phyloP scores from a whole-genome alignment of 2,113 vertebrate genomes.

The Prunella fulvescens region DNA sequence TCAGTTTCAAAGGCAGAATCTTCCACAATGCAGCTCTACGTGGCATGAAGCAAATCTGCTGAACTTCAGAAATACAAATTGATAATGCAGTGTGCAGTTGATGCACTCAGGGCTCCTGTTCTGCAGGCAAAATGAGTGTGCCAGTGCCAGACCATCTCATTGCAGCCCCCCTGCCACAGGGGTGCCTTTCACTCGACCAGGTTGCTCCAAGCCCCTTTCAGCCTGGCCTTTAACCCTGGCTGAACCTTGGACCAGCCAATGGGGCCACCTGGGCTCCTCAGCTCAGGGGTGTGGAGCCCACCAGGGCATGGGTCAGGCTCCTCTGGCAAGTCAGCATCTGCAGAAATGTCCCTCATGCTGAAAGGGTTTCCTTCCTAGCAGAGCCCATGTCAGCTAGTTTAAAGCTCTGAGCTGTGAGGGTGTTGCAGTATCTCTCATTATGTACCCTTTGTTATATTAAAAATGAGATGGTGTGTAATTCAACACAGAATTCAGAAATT shows the following conservation, averaged over 20 bases:
- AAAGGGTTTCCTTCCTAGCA: neutral
- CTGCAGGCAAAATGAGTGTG: neutral
- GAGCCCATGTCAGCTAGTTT: neutral
- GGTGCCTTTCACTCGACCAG: neutral
- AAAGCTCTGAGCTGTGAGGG: neutral
- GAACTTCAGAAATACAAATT: neutral
- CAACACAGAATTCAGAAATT: neutral
- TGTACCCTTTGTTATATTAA: neutral
- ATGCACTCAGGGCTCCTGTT: neutral
- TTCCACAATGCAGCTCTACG: fast-evolving
- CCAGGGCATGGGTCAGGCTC: neutral
- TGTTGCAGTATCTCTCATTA: neutral
- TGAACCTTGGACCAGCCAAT: neutral
- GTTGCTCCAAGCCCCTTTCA: neutral
- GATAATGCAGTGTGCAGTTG: fast-evolving
- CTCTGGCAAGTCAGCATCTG: fast-evolving
- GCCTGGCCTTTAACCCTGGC: neutral
- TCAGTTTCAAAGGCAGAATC: slow-evolving; percentile 9
- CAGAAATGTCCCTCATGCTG: neutral
- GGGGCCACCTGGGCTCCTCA: fast-evolving
- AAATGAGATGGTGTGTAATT: neutral
- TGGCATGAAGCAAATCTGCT: neutral
- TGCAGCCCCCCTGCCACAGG: neutral
- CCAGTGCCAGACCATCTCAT: neutral
- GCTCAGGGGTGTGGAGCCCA: fast-evolving